Evolutionary conservation across 1,140 invertebrate species (phyloP).

Genomic region (Drosophila micromelanica): DNA sequence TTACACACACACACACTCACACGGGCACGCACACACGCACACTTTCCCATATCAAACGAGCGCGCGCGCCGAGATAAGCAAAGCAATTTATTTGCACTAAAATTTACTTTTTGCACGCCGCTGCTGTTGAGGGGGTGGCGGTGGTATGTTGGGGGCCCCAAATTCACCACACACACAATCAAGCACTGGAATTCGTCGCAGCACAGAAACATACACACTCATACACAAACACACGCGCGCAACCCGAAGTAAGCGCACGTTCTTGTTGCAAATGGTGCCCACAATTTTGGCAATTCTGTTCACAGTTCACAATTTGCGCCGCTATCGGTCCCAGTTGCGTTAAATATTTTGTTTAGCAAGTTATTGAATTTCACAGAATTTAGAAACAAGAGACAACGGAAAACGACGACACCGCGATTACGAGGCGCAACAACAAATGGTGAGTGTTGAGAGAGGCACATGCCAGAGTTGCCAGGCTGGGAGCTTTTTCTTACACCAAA

Average conservation of each 20-base stretch:
- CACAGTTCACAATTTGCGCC: constrained; percentile 17
- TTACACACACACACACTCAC: constrained; percentile 38
- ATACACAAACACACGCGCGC: constrained; percentile 28
- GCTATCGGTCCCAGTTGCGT: constrained; percentile 23
- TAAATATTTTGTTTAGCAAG: constrained; percentile 36
- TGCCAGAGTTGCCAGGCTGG: constrained; percentile 12
- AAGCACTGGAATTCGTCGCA: constrained; percentile 33
- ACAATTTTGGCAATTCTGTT: constrained; percentile 24
- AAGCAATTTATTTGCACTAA: constrained; percentile 81
- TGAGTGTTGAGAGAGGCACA: constrained; percentile 30
- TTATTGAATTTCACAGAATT: constrained; percentile 44
- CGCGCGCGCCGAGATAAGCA: constrained; percentile 75
- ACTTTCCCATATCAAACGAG: constrained; percentile 49
- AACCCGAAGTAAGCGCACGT: constrained; percentile 68
- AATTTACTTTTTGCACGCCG: constrained; percentile 75
- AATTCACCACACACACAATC: constrained; percentile 74
- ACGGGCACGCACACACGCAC: constrained; percentile 27
- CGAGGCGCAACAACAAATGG: constrained; percentile 56
- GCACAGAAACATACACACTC: constrained; percentile 2
- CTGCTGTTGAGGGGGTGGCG: constrained; percentile 10
- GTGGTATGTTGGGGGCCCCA: constrained; percentile 25
- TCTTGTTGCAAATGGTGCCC: constrained; percentile 27
- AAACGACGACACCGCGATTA: constrained; percentile 54
- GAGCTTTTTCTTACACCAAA: constrained; percentile 21
- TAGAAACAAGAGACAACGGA: constrained; percentile 46